Base-by-base conservation (phyloP, 2,113 vertebrate genomes). In the Phylloscopus trochilus region DNA sequence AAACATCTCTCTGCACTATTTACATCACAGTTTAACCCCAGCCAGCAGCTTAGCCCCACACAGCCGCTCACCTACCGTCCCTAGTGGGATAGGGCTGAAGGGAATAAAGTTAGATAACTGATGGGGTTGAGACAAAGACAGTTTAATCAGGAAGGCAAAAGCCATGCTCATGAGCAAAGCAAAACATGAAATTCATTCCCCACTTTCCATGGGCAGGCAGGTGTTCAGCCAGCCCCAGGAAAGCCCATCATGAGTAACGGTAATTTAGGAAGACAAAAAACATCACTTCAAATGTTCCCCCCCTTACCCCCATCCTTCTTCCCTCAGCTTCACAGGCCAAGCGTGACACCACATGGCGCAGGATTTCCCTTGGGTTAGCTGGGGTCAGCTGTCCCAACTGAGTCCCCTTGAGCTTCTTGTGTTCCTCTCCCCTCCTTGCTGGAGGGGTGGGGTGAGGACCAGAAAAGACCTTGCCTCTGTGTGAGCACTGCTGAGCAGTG, bases 211-310 rank as follows among this genome's bases (percentile, higher is more conserved):
- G 20, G 35, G 55, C 31, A 69, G 35, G 35, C 22, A 63, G 33
- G 33, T 16, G 16, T 62, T 55, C 31, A 62, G 31, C 15, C 46
- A 80, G 10, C 15, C 27, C 15, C 68, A 80, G 60, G 22, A 67
- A 74, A 41, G 18, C 39, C 21, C 10, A 75, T 62, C 41, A 63
- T 10, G 6, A 12, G 7, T 39, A 69, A 75, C 6, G 11, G 19
- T 44, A 23, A 26, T 31, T 53, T 53, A 30, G 30, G 20, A 81
- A 44, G 53, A 75, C 33, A 81, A 62, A 87, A 10, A 18, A 2
- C 43, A 75, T 15, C 19, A n/a, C 49, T 69, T 43, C 63, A 67
- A 43, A 55, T 0, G 0, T 55, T 15, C 8, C 10, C 7, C 15
- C 6, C 15, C 28, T 39, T 37, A 22, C 15, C 7, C 27, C 18